Conservation (phyloP, 2,888 invertebrate species). For the Cheiracanthium punctorium region DNA sequence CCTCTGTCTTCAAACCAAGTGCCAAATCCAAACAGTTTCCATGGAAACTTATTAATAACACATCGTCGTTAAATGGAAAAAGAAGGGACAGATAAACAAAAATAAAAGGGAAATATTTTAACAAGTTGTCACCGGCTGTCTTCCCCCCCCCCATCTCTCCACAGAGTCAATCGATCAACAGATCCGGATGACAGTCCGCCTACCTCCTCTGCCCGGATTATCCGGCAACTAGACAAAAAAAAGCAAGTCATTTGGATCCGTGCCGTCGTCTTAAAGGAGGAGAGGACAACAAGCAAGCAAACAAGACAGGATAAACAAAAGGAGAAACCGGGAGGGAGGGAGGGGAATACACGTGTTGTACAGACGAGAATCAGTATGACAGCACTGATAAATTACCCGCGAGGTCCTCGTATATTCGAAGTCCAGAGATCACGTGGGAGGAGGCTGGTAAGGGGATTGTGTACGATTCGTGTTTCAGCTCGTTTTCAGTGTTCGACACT, state of each 20-base stretch:
- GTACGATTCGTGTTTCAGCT: constrained; percentile 40
- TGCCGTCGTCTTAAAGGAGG: background rate
- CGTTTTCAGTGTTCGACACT: too few species aligned
- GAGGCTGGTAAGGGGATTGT: background rate
- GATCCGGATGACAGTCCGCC: constrained; percentile 30
- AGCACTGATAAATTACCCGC: constrained; percentile 64
- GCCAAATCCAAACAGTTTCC: too few species aligned
- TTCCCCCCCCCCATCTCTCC: background rate
- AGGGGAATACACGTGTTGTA: constrained; percentile 10
- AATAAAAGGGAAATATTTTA: too few species aligned
- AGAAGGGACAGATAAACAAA: background rate
- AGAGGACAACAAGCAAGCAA: background rate
- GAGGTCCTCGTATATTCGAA: too few species aligned
- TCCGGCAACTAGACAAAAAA: constrained; percentile 20
- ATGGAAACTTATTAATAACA: too few species aligned
- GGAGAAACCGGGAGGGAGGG: background rate
- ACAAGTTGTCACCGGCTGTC: constrained; percentile 31
- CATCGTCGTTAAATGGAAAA: background rate
- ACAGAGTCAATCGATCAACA: constrained; percentile 32
- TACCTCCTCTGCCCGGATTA: constrained; percentile 14
- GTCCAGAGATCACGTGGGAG: background rate
- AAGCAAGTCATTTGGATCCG: constrained; percentile 35
- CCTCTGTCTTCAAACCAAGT: too few species aligned
- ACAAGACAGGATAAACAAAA: too few species aligned
- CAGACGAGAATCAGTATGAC: constrained; percentile 63